Percentiles rank a stretch among this genome's conserved stretches.
phyloP scores from a whole-genome alignment of 2,888 invertebrate genomes.

The Amaurobius ferox region DNA sequence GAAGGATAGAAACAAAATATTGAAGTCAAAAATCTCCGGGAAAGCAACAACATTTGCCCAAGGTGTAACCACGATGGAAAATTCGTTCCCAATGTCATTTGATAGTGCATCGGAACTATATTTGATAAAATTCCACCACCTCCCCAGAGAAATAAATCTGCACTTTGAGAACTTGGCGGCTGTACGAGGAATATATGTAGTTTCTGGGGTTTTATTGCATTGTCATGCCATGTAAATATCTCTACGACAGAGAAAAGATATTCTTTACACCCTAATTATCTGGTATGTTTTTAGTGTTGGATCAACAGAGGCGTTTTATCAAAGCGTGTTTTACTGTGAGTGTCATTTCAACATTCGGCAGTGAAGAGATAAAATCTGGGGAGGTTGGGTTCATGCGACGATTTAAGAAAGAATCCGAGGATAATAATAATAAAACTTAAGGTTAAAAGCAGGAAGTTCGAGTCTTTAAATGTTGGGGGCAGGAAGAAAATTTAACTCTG shows the following conservation, averaged over 20 bases:
- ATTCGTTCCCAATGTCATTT: background rate
- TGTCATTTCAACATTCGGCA: too few species aligned
- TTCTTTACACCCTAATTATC: background rate
- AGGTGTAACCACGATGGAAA: conserved; percentile 1
- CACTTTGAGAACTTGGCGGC: too few species aligned
- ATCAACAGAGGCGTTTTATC: conserved; percentile 5
- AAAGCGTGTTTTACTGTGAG: background rate
- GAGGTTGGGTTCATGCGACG: too few species aligned
- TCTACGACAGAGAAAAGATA: background rate
- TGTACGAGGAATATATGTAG: too few species aligned
- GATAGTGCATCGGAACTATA: conserved; percentile 21
- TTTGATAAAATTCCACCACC: background rate
- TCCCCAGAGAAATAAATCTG: too few species aligned
- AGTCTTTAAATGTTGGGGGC: too few species aligned
- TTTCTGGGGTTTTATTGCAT: conserved; percentile 10
- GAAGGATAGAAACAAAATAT: conserved; percentile 45
- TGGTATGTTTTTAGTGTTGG: conserved; percentile 2
- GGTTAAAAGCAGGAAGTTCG: too few species aligned
- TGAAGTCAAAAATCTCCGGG: conserved; percentile 12
- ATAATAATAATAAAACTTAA: too few species aligned
- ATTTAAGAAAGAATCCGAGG: too few species aligned
- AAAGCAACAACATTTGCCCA: conserved; percentile 6
- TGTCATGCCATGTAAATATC: background rate
- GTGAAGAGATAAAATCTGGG: too few species aligned
- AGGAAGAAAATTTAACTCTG: too few species aligned